Evolutionary conservation across 1,140 invertebrate species (phyloP).

Genomic region (Metopolophium dirhodum): DNA sequence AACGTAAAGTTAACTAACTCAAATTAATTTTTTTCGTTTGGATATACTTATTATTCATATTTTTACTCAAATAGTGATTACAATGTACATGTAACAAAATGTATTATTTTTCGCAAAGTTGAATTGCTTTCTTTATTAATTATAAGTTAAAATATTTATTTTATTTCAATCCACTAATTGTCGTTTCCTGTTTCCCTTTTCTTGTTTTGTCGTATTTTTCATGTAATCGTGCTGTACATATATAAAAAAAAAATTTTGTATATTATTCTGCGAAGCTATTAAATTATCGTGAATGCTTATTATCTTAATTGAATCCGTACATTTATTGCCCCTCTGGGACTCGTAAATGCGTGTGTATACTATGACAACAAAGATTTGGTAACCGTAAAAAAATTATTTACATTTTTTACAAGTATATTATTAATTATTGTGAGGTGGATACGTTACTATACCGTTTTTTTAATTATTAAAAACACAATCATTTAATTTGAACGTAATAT

Average conservation of each 20-base stretch:
- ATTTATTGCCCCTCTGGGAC: neutral
- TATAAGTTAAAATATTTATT: neutral
- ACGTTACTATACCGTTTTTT: neutral
- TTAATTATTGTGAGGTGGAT: neutral
- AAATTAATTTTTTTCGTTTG: neutral
- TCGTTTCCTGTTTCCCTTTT: neutral
- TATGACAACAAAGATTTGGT: neutral
- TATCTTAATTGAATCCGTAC: constrained; percentile 17
- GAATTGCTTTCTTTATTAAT: neutral
- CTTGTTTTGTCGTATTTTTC: neutral
- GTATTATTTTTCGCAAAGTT: neutral
- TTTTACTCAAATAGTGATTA: too few species aligned
- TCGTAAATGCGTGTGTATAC: constrained; percentile 3
- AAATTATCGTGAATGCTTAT: neutral
- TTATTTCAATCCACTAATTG: neutral
- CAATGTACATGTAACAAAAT: neutral
- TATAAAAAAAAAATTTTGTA: neutral
- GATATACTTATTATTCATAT: too few species aligned
- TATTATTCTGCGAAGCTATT: neutral
- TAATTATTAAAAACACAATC: neutral
- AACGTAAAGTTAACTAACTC: neutral
- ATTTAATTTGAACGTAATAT: constrained; percentile 10
- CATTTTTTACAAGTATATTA: neutral
- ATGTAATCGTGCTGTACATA: neutral
- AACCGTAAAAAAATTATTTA: constrained; percentile 14